These are phyloP conservation scores for Erythrolamprus reginae DNA, from an alignment of 2,113 vertebrate species.

Conservation along the genomic window DNA sequence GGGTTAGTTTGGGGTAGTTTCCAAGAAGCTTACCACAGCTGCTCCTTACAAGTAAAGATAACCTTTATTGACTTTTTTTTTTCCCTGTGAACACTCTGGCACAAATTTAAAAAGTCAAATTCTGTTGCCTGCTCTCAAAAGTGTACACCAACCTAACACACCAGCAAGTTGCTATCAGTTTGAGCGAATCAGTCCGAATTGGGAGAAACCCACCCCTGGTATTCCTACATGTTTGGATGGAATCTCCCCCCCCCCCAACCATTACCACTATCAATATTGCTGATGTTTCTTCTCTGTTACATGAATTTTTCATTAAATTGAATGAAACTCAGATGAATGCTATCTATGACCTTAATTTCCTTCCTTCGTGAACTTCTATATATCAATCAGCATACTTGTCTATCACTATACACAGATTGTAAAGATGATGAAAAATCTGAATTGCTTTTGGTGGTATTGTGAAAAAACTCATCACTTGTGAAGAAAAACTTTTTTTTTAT, in stretches of 20 bases:
- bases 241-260: neutral
- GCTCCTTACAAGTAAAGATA: neutral
- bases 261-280: neutral
- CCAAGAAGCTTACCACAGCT: neutral
- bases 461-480: neutral
- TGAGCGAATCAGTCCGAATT: no score
- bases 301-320: constrained; percentile 6
- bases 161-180: no score
- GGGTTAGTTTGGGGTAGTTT: neutral
- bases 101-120: no score
- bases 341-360: neutral
- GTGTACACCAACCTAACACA: no score
- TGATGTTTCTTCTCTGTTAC: neutral
- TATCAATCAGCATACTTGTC: neutral
- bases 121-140: no score
- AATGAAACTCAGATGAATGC: neutral
- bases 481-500: neutral
- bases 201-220: no score
- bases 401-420: neutral
- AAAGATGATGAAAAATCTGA: neutral
- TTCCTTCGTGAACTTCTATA: neutral
- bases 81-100: no score
- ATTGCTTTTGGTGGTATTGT: constrained; percentile 1
- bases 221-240: neutral
- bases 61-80: no score